phyloP scores from a whole-genome alignment of 2,888 invertebrate species.

The Girardia tigrina region DNA sequence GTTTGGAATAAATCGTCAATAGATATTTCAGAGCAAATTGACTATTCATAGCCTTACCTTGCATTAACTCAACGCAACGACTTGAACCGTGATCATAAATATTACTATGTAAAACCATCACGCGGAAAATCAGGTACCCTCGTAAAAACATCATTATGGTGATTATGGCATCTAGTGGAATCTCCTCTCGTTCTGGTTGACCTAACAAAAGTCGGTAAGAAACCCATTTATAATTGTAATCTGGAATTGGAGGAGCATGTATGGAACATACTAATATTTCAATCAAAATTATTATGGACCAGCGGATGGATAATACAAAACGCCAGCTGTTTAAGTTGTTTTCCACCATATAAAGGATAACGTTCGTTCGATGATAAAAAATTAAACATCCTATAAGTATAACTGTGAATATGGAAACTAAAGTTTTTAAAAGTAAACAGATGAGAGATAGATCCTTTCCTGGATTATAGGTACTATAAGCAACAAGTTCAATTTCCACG shows the following conservation, averaged over 20 bases:
- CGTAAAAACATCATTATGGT: background rate
- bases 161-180: background rate
- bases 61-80: slow-evolving; percentile 1
- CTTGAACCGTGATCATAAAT: slow-evolving; percentile 7
- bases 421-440: background rate
- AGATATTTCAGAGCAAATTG: slow-evolving; percentile 2
- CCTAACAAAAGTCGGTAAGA: background rate
- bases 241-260: background rate
- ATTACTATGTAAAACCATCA: background rate
- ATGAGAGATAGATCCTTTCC: background rate
- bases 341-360: background rate
- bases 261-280: background rate
- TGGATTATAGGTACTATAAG: background rate
- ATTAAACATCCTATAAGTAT: background rate
- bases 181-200: background rate
- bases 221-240: background rate
- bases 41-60: background rate
- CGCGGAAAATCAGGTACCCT: background rate
- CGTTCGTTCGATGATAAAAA: background rate
- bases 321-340: slow-evolving; percentile 1
- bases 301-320: background rate
- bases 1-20: background rate
- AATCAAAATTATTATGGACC: background rate
- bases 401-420: background rate
- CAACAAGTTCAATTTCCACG: background rate